A percentile compares a stretch with the other conserved stretches of the same genome.
Evolutionary conservation across 1,140 invertebrate genomes (phyloP).

Genomic region (Nymphalis io): DNA sequence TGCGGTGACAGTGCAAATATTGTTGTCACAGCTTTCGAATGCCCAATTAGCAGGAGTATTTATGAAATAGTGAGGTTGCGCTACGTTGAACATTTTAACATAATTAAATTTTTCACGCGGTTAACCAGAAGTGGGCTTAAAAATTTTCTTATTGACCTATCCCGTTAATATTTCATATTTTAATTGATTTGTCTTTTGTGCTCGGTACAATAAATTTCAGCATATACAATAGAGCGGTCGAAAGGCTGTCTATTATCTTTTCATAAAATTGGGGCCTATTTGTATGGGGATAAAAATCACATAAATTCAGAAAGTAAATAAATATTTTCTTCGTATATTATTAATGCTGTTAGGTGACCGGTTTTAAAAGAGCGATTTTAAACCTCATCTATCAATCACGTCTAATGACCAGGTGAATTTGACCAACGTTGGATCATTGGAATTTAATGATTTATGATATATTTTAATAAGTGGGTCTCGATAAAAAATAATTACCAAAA

Average conservation of each 20-base stretch:
- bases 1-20: constrained; percentile 2
- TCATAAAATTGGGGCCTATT: constrained; percentile 15
- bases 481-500: too few species aligned
- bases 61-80: background rate
- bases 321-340: too few species aligned
- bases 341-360: too few species aligned
- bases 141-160: background rate
- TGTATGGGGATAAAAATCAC: background rate
- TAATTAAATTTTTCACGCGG: constrained; percentile 4
- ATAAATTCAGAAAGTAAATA: background rate
- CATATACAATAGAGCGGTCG: constrained; percentile 8
- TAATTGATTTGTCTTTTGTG: constrained; percentile 17
- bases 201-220: constrained; percentile 7
- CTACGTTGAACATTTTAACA: background rate
- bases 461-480: too few species aligned
- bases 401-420: too few species aligned
- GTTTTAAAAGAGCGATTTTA: too few species aligned
- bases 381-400: too few species aligned
- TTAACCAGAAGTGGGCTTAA: background rate
- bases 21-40: background rate
- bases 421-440: too few species aligned
- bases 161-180: constrained; percentile 11
- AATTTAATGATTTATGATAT: too few species aligned
- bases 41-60: background rate
- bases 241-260: constrained; percentile 16